Conservation (phyloP, 2,797 vertebrate genomes). For the Poeciliopsis paucimaculata region DNA sequence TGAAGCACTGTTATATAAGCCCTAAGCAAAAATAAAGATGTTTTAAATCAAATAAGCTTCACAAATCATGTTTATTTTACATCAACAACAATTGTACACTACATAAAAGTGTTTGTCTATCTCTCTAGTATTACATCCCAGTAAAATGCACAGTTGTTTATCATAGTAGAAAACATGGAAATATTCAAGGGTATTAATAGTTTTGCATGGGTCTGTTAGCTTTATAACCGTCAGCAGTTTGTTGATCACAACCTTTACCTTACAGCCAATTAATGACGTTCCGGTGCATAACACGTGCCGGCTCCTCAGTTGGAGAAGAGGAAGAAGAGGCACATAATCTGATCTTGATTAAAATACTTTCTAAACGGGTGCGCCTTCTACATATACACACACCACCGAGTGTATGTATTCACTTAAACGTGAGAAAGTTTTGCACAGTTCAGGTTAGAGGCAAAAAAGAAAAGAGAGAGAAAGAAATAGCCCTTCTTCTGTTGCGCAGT, state of each 20-base stretch:
- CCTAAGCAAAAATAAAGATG: too few relatives aligned
- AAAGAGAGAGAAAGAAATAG: constrained; percentile 14
- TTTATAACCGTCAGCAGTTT: neutral
- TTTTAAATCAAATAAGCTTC: neutral
- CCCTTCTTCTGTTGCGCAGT: constrained; percentile 27
- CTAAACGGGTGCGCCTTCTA: neutral
- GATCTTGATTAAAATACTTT: neutral
- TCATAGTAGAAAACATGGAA: neutral
- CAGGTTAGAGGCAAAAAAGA: constrained; percentile 27
- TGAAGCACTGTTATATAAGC: neutral
- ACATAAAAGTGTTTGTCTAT: neutral
- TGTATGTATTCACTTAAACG: neutral
- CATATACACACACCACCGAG: neutral
- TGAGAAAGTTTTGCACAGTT: constrained; percentile 5
- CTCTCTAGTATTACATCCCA: neutral
- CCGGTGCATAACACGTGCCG: too few relatives aligned
- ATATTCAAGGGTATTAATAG: neutral
- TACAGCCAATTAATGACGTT: neutral
- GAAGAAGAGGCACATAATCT: neutral
- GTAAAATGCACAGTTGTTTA: too few relatives aligned
- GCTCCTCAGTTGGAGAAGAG: neutral
- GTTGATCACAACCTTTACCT: neutral
- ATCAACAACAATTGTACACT: neutral
- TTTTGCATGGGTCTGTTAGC: neutral
- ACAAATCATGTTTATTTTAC: neutral